Conservation (phyloP, 1,140 invertebrate species). For the Helicoverpa zea region DNA sequence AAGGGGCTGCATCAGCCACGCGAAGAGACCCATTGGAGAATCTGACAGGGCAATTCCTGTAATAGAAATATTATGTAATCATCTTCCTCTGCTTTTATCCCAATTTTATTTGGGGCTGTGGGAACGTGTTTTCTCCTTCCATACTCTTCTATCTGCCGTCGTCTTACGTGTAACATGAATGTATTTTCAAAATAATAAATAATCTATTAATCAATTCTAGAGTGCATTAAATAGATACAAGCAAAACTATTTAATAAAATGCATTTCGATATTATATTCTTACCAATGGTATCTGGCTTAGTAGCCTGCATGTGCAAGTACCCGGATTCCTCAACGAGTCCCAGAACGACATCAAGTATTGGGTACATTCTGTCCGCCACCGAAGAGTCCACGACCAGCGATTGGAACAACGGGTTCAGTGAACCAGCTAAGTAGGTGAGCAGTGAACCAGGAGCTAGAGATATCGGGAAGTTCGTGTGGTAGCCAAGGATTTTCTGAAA, state of each 20-base stretch:
- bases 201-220: too few relatives aligned
- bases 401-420: constrained; percentile 48
- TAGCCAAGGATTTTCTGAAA: constrained; percentile 87
- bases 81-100: not conserved
- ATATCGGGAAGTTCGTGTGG: constrained; percentile 62
- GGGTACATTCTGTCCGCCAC: constrained; percentile 88
- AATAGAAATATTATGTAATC: constrained; percentile 48
- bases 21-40: constrained; percentile 91
- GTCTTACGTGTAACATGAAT: too few relatives aligned
- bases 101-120: too few relatives aligned
- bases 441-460: constrained; percentile 4
- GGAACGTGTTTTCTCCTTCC: too few relatives aligned
- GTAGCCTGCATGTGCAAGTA: constrained; percentile 30
- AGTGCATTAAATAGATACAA: too few relatives aligned
- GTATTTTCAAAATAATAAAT: too few relatives aligned
- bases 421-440: constrained; percentile 37
- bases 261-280: not conserved
- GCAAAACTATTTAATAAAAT: not conserved
- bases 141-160: too few relatives aligned
- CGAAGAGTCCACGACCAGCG: constrained; percentile 70
- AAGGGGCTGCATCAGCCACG: constrained; percentile 95
- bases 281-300: constrained; percentile 47
- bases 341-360: constrained; percentile 46
- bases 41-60: constrained; percentile 87
- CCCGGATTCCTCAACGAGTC: constrained; percentile 57